Evolutionary conservation across 1,140 invertebrate species (phyloP).

Genomic region (Meloidogyne chitwoodi): DNA sequence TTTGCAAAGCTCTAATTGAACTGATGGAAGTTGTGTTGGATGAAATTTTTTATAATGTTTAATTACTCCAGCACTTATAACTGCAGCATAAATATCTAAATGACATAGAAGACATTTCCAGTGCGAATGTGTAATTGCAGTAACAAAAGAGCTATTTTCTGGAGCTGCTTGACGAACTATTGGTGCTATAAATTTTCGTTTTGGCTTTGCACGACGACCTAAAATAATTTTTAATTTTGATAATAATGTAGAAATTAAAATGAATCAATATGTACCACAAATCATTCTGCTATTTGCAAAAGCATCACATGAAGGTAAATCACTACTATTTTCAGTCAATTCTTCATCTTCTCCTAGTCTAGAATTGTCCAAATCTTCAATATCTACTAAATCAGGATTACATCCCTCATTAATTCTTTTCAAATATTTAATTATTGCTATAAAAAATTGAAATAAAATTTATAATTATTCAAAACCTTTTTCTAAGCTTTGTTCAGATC

Average conservation of each 20-base stretch:
- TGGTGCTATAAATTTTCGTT: slow-evolving; percentile 51
- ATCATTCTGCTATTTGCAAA: slow-evolving; percentile 55
- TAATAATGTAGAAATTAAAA: too few species aligned
- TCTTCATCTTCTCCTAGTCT: slow-evolving; percentile 30
- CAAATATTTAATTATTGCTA: slow-evolving; percentile 35
- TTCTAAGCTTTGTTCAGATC: slow-evolving; percentile 47
- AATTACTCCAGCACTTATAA: slow-evolving; percentile 55
- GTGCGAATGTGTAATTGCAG: slow-evolving; percentile 47
- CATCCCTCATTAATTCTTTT: slow-evolving; percentile 15
- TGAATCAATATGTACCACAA: slow-evolving; percentile 46
- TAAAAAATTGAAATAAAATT: slow-evolving; percentile 4
- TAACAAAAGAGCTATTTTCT: slow-evolving; percentile 30
- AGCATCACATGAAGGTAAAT: slow-evolving; percentile 26
- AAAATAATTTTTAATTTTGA: slow-evolving; percentile 20
- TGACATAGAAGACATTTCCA: slow-evolving; percentile 50
- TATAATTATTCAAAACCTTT: slow-evolving; percentile 30
- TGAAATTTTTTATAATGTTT: slow-evolving; percentile 43
- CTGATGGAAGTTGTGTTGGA: slow-evolving; percentile 29
- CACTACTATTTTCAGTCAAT: neutral
- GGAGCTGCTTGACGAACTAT: slow-evolving; percentile 53
- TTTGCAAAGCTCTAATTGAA: slow-evolving; percentile 40
- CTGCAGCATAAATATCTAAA: slow-evolving; percentile 48
- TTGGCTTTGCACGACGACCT: slow-evolving; percentile 48
- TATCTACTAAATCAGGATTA: slow-evolving; percentile 12
- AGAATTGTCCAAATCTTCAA: slow-evolving; percentile 29